These are phyloP conservation scores for Netelia melanura DNA, from an alignment of 2,888 invertebrate genomes.

Conservation along the genomic window DNA sequence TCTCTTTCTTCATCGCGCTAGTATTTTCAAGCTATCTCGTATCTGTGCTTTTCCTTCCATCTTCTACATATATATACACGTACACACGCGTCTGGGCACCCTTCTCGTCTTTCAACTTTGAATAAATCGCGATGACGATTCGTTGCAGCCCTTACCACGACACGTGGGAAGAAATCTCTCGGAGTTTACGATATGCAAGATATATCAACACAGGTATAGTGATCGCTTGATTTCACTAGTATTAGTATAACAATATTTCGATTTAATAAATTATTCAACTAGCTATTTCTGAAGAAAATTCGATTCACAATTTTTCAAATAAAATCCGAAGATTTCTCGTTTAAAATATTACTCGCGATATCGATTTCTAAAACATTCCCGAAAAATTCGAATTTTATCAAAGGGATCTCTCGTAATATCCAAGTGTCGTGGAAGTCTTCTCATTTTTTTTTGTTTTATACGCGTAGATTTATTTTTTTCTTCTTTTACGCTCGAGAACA, in stretches of 20 bases:
- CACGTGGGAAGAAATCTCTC: neutral
- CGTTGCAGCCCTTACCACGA: conserved; percentile 40
- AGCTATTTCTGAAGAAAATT: neutral
- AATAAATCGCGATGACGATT: conserved; percentile 34
- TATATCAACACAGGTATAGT: neutral
- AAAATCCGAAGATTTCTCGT: neutral
- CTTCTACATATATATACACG: conserved; percentile 12
- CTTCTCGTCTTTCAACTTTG: conserved; percentile 43
- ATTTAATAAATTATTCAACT: neutral
- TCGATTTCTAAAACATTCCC: conserved; percentile 19
- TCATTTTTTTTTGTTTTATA: neutral
- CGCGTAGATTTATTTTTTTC: conserved; percentile 17
- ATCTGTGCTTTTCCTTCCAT: conserved; percentile 30
- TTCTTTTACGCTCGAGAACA: conserved; percentile 39
- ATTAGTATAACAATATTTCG: too few species aligned
- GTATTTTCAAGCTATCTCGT: conserved; percentile 1
- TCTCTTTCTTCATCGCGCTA: conserved; percentile 41
- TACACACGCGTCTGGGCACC: neutral
- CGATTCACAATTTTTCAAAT: neutral
- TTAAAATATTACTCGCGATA: conserved; percentile 33
- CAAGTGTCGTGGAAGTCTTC: conserved; percentile 60
- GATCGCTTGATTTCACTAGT: too few species aligned
- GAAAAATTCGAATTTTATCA: conserved; percentile 59
- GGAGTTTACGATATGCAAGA: neutral
- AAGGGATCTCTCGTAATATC: conserved; percentile 58